Base-by-base conservation (phyloP, 1,140 invertebrate species). In the Zaprionus africanus region DNA sequence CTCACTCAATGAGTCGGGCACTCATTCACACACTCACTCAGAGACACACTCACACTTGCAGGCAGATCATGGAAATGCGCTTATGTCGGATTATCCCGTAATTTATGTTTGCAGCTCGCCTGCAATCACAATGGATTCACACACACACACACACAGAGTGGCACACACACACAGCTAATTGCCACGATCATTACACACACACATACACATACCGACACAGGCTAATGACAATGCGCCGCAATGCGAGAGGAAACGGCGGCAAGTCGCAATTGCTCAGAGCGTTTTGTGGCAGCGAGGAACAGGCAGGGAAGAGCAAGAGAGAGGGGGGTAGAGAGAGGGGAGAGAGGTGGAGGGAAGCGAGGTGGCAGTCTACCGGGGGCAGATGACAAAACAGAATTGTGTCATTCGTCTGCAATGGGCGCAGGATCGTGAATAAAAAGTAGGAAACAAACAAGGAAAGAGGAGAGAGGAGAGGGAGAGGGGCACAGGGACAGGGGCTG, bases 371-470 rank as follows among this genome's bases (percentile, higher is more conserved):
- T 34, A 34, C 19, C 68, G 63, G 75, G 68, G 86, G 76, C 85
- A 90, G 85, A 90, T 90, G 85, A 90, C 86, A 85, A 90, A 82
- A 90, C 85, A 90, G 76, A 90, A 90, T 90, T 90, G 85, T 90
- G 85, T 90, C 85, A 90, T 82, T 82, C 67, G 78, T 71, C 68
- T 72, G 72, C 49, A 31, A 41, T 70, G 69, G 24, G 43, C 46
- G 59, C 85, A 88, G 85, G 85, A 88, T 88, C 85, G 81, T 11
- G 38, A 60, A 46, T 62, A 60, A 70, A 67, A 41, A 65, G 24
- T 68, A 76, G 67, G 74, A 72, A 76, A 56, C 53, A 70, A 61
- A 57, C 43, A 49, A 43, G 19, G 36, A 31, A 56, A 31, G 36
- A 58, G 38, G 7, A 31, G 7, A 43, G 24, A 15, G 11, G 19